Base-by-base conservation (phyloP, 2,888 invertebrate species). In the Leucania comma region DNA sequence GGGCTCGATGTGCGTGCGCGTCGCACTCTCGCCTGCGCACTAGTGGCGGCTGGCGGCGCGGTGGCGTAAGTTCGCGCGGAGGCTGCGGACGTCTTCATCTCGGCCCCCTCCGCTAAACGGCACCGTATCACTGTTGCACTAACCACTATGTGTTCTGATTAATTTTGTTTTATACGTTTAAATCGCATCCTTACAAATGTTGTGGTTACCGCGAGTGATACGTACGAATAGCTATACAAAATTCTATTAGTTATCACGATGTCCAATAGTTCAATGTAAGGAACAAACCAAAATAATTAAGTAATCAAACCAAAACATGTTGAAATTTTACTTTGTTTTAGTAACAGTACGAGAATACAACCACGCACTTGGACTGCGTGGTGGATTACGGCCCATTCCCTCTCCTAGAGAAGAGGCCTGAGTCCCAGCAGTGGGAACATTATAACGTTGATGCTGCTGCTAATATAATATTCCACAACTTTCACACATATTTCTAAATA, bases 1-100 rank as follows among this genome's bases (percentile, higher is more conserved):
- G 24, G 48, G 17, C 26, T 3, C 48, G 10, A 22, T 5, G 24
- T 46, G 80, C 80, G 80, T 67, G 74, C 67, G 74, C 80, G 59
- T 58, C 53, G 48, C 42, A 48, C 48, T 35, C 56, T 57, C 8
- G 20, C 24, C 50, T 12, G 38, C 17, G 20, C 66, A 22, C 51
- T 53, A 61, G 53, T 76, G 80, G 22, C 48, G 72, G 60, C 3
- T 10, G 56, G 24, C 22, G 35, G 42, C 42, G 24, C 17, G 46
- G 53, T 42, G 9, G 22, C 38, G 56, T 2, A 10, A 9, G 56
- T 2, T 20, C 14, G 57, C 24, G 26, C 53, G 67, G 53, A 63
- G 51, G 54, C 74, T 58, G 67, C 26, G 35, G 29, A 24, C 29
- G 46, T 62, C 62, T 73, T 66, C 67, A 51, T 46, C 20, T 48